Evolutionary conservation across 2,888 invertebrate species (phyloP).

Genomic region (Branchinecta sandiegonensis): DNA sequence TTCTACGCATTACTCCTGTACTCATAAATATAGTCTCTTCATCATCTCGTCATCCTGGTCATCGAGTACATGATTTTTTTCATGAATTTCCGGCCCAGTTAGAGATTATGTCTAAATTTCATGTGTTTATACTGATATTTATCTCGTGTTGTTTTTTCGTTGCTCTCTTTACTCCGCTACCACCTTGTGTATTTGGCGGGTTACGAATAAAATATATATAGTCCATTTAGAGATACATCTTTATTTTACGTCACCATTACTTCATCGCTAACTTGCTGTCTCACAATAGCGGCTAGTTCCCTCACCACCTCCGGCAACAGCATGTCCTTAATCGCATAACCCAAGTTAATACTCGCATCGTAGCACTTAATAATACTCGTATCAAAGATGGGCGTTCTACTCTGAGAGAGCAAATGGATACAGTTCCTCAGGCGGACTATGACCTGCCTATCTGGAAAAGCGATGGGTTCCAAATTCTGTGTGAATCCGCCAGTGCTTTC

Average conservation of each 20-base stretch:
- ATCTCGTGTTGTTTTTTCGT: too few relatives aligned
- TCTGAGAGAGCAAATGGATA: conserved; percentile 65
- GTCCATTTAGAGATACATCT: neutral
- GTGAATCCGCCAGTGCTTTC: conserved; percentile 54
- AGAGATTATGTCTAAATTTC: too few relatives aligned
- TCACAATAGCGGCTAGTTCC: neutral
- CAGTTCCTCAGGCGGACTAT: conserved; percentile 80
- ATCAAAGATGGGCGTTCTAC: conserved; percentile 79
- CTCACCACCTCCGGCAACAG: conserved; percentile 1
- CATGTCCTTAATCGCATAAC: conserved; percentile 39
- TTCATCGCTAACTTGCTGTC: neutral
- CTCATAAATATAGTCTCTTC: too few relatives aligned
- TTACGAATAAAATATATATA: too few relatives aligned
- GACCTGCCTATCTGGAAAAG: conserved; percentile 58
- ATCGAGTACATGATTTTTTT: too few relatives aligned
- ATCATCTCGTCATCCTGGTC: too few relatives aligned
- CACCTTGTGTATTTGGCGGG: too few relatives aligned
- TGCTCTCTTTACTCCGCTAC: too few relatives aligned
- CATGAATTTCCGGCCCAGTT: too few relatives aligned
- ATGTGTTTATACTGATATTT: too few relatives aligned
- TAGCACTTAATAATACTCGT: conserved; percentile 81
- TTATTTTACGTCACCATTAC: neutral
- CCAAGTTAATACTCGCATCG: conserved; percentile 60
- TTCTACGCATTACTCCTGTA: too few relatives aligned
- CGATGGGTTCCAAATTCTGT: conserved; percentile 51